Evolutionary conservation across 1,140 invertebrate species (phyloP).

Genomic region (Lasioglossum baleicum): DNA sequence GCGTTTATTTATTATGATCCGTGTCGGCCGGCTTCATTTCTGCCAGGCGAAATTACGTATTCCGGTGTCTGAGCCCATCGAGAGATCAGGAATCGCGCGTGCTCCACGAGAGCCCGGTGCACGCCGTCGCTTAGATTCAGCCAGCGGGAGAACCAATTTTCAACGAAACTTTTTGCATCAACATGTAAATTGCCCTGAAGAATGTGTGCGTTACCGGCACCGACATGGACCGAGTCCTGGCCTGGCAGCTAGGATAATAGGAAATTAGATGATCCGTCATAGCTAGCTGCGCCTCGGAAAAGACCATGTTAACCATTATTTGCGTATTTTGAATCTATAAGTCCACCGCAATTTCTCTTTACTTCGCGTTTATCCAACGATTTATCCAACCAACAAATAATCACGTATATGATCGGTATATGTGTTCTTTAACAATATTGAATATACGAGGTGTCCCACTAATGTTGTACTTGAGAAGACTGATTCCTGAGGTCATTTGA

Average conservation of each 20-base stretch:
- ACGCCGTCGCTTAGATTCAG: constrained; percentile 16
- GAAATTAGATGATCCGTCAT: constrained; percentile 48
- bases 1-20: constrained; percentile 29
- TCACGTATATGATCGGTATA: too few relatives aligned
- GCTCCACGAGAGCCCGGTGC: not conserved
- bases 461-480: too few relatives aligned
- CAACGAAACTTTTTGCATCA: constrained; percentile 56
- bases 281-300: not conserved
- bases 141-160: constrained; percentile 34
- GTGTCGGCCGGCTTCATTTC: constrained; percentile 10
- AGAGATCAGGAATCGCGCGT: constrained; percentile 32
- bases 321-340: too few relatives aligned
- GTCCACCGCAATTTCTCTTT: too few relatives aligned
- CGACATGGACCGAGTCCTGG: not conserved
- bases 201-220: constrained; percentile 40
- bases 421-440: too few relatives aligned
- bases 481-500: too few relatives aligned
- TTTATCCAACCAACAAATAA: too few relatives aligned
- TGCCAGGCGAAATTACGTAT: constrained; percentile 35
- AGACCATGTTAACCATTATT: not conserved
- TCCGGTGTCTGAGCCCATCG: constrained; percentile 26
- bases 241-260: constrained; percentile 2
- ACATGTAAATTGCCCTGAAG: constrained; percentile 24
- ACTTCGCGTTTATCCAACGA: too few relatives aligned
- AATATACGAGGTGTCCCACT: too few relatives aligned